Evolutionary conservation across 64 coral and sea anemone species (phyloP), one percentile per base, ranked within the genome.

Genomic region (Anthopleura sola): DNA sequence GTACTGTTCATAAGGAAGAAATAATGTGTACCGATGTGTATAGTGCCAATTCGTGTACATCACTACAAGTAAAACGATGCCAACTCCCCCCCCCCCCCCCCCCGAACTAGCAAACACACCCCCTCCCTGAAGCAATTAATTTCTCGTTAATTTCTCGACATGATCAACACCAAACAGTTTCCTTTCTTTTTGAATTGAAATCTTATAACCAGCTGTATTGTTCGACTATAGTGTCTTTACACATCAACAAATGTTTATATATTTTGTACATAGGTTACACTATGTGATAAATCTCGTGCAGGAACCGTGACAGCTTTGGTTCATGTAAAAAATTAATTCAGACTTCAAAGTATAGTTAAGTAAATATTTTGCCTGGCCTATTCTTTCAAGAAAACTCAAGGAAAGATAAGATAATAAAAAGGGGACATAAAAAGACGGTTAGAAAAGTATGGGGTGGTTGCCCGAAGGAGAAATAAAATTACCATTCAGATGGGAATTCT

Each of bases 61-160:
- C 55, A 26, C 58, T 62, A 6, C 24, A 62, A 6, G 6, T 26
- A 62, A 62, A 62, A 8, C 21, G 58, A 62, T n/a, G 58, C 58
- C 15, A 21, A 14, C 62, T n/a, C n/a, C n/a, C n/a, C n/a, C n/a
- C n/a, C n/a, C n/a, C n/a, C n/a, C n/a, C 19, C 66, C 29, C 66
- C 66, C 29, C 14, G 28, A 34, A 29, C 66, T 23, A 23, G 34
- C 29, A 14, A 62, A 32, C 26, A 26, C 60, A 32, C 9, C 66
- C 14, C 58, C 58, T 62, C 66, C 66, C 31, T 71, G 66, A 71
- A 71, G 12, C 66, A 71, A 71, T 71, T 71, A 71, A 71, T 71
- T 71, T 71, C 66, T 14, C 12, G 14, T 71, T 71, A 71, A 16
- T 14, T 71, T 34, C 29, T 34, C 23, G 0, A 62, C n/a, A 62